Percentiles rank a stretch among this genome's conserved stretches.
Evolutionary conservation across 2,888 invertebrate genomes (phyloP).

Genomic region (Cataglyphis cursor): DNA sequence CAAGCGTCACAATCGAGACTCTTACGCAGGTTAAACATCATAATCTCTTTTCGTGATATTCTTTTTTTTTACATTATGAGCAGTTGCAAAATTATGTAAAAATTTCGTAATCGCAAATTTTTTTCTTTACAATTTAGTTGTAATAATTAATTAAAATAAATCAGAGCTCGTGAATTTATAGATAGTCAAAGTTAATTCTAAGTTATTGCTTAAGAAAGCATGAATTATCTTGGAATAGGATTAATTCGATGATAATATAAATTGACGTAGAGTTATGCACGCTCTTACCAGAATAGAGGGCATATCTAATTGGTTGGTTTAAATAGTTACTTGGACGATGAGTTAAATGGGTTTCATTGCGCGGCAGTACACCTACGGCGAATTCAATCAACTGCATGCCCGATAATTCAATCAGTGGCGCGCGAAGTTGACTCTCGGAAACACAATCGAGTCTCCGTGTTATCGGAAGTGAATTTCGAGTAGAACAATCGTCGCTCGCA

Average conservation of each 20-base stretch:
- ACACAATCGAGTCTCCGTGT: slow-evolving; percentile 65
- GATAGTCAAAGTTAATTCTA: neutral
- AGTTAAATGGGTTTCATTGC: slow-evolving; percentile 48
- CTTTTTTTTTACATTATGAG: neutral
- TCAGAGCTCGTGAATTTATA: neutral
- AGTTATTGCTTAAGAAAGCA: slow-evolving; percentile 7
- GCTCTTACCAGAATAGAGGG: slow-evolving; percentile 7
- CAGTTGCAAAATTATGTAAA: neutral
- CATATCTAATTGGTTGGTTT: slow-evolving; percentile 27
- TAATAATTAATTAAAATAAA: neutral
- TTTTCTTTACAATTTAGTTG: neutral
- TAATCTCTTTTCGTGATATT: neutral
- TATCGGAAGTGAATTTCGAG: slow-evolving; percentile 63
- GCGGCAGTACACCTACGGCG: slow-evolving; percentile 54
- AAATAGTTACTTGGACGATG: slow-evolving; percentile 55
- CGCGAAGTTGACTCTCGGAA: slow-evolving; percentile 65
- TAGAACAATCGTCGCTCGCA: slow-evolving; percentile 60
- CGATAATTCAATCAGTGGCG: slow-evolving; percentile 72
- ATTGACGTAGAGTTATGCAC: neutral
- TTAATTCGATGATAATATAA: slow-evolving; percentile 1
- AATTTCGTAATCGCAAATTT: neutral
- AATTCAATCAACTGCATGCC: slow-evolving; percentile 56
- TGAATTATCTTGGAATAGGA: neutral
- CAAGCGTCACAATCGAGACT: slow-evolving; percentile 19
- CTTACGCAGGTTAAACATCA: slow-evolving; percentile 7